Percentiles rank a stretch among this genome's conserved stretches.
These are phyloP conservation scores for Lytechinus pictus DNA, from an alignment of 35 echinoderm and acorn worm species.

Conservation along the genomic window DNA sequence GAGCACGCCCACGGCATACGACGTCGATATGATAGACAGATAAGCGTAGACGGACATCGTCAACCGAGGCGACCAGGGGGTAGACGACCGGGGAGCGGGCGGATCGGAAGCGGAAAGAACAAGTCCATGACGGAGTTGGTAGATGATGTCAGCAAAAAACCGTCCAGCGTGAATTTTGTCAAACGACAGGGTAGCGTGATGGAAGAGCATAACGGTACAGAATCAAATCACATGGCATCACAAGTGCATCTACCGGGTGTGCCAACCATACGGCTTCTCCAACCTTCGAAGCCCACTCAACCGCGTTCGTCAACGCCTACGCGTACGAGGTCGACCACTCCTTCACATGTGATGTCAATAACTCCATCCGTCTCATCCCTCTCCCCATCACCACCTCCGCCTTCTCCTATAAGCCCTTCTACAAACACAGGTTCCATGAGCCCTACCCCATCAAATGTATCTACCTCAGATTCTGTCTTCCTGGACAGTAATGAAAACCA, in stretches of 20 bases:
- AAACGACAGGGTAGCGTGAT: constrained; percentile 16
- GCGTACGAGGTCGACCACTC: constrained; percentile 37
- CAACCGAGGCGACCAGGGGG: constrained; percentile 33
- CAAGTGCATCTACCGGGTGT: neutral
- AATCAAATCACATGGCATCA: neutral
- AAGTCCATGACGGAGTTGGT: constrained; percentile 52
- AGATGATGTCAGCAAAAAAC: constrained; percentile 27
- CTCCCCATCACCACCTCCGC: constrained; percentile 26
- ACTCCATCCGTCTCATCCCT: neutral
- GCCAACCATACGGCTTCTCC: neutral
- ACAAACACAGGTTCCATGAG: neutral
- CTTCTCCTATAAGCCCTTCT: neutral
- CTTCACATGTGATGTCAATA: constrained; percentile 18
- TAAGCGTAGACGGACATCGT: neutral
- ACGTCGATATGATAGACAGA: constrained; percentile 31
- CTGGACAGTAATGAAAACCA: constrained; percentile 1
- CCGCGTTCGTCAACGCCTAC: neutral
- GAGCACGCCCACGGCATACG: neutral
- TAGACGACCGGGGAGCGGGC: neutral
- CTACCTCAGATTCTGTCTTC: constrained; percentile 17
- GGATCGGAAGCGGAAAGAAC: neutral
- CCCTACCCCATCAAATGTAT: neutral
- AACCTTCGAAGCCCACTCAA: neutral
- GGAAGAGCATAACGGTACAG: neutral
- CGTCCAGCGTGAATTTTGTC: constrained; percentile 42